These are phyloP conservation scores for Aradophagus sp. DNA, from an alignment of 1,140 invertebrate genomes.

Conservation along the genomic window DNA sequence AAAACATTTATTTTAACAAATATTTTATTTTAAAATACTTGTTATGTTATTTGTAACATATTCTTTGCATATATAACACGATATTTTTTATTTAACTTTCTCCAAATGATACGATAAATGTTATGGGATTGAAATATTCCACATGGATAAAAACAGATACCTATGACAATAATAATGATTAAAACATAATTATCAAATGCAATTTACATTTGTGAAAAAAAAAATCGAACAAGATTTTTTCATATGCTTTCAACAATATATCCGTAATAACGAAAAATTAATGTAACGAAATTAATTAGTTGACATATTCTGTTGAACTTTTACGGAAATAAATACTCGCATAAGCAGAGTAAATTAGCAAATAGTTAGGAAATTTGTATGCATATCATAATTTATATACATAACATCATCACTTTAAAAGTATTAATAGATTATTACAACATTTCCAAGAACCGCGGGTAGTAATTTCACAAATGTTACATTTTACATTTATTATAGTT, in stretches of 20 bases:
- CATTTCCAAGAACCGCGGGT: constrained; percentile 27
- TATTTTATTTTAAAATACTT: too few relatives aligned
- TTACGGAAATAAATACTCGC: constrained; percentile 61
- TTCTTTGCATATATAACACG: too few relatives aligned
- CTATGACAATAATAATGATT: too few relatives aligned
- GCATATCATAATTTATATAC: constrained; percentile 33
- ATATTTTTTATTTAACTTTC: too few relatives aligned
- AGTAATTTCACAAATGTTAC: too few relatives aligned
- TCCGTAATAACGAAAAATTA: constrained; percentile 41
- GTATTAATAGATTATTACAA: constrained; percentile 37
- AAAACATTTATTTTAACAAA: too few relatives aligned
- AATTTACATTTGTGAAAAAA: constrained; percentile 9
- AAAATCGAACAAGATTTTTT: constrained; percentile 27
- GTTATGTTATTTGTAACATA: too few relatives aligned
- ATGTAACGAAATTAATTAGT: constrained; percentile 44
- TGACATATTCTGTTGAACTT: constrained; percentile 57
- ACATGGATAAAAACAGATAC: too few relatives aligned
- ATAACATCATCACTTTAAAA: constrained; percentile 28
- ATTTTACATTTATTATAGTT: too few relatives aligned
- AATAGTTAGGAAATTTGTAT: constrained; percentile 49
- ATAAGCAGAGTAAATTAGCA: constrained; percentile 63
- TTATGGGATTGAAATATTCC: too few relatives aligned
- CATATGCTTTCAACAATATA: constrained; percentile 25
- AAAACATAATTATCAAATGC: too few relatives aligned
- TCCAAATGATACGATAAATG: too few relatives aligned